Evolutionary conservation across 2,113 vertebrate genomes (phyloP).

Genomic region (Embiotoca jacksoni): DNA sequence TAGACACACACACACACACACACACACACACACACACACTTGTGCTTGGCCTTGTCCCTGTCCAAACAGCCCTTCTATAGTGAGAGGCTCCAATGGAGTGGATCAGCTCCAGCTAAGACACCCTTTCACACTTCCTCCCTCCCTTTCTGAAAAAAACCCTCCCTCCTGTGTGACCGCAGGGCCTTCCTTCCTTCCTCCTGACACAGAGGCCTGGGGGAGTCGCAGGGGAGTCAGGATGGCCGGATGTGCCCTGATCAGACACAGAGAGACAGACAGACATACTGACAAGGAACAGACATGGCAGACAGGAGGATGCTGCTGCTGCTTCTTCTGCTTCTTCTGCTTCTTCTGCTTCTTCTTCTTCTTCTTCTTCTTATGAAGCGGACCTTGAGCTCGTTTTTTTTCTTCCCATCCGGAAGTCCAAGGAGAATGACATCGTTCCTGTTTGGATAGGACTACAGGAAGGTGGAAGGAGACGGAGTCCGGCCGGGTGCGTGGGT

Average conservation of each 20-base stretch:
- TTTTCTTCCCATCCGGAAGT: constrained; percentile 62
- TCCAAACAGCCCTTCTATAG: constrained; percentile 76
- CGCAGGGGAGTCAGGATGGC: constrained; percentile 71
- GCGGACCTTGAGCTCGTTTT: too few relatives aligned
- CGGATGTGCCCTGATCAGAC: constrained; percentile 76
- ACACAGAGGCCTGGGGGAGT: constrained; percentile 75
- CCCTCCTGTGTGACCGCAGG: constrained; percentile 68
- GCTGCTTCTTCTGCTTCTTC: constrained; percentile 64
- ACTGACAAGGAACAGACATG: constrained; percentile 66
- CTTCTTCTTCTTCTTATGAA: constrained; percentile 29
- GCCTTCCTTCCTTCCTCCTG: constrained; percentile 78
- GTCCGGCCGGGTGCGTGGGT: constrained; percentile 6
- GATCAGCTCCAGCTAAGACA: constrained; percentile 81
- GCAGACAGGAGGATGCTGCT: constrained; percentile 67
- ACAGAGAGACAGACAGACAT: constrained; percentile 43
- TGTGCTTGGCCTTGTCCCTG: constrained; percentile 65
- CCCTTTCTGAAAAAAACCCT: constrained; percentile 73
- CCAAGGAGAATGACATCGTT: constrained; percentile 71
- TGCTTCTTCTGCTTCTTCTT: constrained; percentile 22
- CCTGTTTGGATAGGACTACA: constrained; percentile 75
- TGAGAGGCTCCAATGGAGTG: constrained; percentile 73
- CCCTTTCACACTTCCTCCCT: constrained; percentile 81
- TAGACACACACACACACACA: constrained; percentile 36
- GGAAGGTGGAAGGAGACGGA: constrained; percentile 52
- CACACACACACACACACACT: constrained; percentile 40